Conservation (phyloP, 2,888 invertebrate species). For the Hypomecis atomaria region DNA sequence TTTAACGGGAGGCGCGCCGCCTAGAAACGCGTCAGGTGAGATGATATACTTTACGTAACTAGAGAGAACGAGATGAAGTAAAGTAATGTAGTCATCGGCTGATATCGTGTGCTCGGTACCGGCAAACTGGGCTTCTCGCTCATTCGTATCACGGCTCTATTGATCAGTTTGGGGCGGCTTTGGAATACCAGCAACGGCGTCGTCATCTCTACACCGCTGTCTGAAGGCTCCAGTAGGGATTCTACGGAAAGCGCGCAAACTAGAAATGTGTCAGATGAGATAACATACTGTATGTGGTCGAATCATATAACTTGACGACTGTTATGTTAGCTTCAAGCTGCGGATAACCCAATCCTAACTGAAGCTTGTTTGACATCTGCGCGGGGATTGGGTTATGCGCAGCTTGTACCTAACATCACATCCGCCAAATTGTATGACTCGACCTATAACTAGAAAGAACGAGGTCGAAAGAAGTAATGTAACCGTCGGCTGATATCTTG, state of each 20-base stretch:
- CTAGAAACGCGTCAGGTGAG: conserved; percentile 11
- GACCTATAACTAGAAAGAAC: no score
- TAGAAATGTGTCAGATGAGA: conserved; percentile 8
- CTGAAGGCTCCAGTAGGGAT: conserved; percentile 79
- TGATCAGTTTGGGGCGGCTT: conserved; percentile 96
- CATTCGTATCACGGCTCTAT: conserved; percentile 93
- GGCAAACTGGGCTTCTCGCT: conserved; percentile 99
- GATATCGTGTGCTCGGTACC: conserved; percentile 92
- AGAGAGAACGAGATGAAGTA: neutral
- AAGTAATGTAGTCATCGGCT: no score
- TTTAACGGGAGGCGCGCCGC: conserved; percentile 1
- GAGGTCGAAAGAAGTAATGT: no score
- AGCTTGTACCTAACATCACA: no score
- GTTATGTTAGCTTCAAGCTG: no score
- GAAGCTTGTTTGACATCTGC: no score
- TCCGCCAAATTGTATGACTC: no score
- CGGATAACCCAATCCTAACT: no score
- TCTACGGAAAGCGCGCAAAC: conserved; percentile 2
- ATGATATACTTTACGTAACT: neutral
- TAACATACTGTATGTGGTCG: neutral
- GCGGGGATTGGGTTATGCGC: no score
- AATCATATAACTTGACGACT: no score
- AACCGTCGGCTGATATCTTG: conserved; percentile 57
- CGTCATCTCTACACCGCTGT: conserved; percentile 95
- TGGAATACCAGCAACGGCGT: conserved; percentile 99